Evolutionary conservation across 2,888 invertebrate genomes (phyloP).

Genomic region (Oxystoma pomonae): DNA sequence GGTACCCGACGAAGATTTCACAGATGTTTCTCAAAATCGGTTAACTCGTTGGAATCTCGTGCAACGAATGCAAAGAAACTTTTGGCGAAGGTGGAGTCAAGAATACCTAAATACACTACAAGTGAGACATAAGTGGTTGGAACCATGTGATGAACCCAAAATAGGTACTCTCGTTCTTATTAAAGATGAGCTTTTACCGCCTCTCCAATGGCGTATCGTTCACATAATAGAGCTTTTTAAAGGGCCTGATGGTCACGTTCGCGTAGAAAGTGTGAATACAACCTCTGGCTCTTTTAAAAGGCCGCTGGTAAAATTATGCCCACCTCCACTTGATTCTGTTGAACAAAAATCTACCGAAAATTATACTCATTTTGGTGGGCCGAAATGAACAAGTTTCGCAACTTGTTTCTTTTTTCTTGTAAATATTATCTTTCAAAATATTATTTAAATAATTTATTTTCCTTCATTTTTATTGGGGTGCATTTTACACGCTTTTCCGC

Average conservation of each 20-base stretch:
- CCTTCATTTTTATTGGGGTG: too few relatives aligned
- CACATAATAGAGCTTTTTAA: conserved; percentile 10
- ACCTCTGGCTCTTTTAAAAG: not conserved
- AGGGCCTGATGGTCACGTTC: conserved; percentile 13
- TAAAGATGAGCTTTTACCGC: conserved; percentile 17
- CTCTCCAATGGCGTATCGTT: conserved; percentile 15
- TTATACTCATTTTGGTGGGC: not conserved
- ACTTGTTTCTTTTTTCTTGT: not conserved
- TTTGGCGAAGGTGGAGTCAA: conserved; percentile 24
- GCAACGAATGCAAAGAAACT: conserved; percentile 18
- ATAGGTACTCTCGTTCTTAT: conserved; percentile 17
- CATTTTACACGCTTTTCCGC: too few relatives aligned
- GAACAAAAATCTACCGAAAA: not conserved
- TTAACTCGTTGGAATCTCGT: conserved; percentile 18
- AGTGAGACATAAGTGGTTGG: conserved; percentile 23
- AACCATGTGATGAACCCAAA: conserved; percentile 1
- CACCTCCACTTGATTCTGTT: not conserved
- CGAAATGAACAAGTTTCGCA: not conserved
- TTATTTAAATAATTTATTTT: too few relatives aligned
- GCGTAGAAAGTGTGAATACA: conserved; percentile 16
- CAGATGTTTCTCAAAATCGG: conserved; percentile 6
- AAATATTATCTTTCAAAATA: not conserved
- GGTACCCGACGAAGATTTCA: not conserved
- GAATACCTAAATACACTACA: conserved; percentile 26
- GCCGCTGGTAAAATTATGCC: not conserved